phyloP scores from a whole-genome alignment of 1,140 invertebrate genomes.

The Sarcophaga peregrina region DNA sequence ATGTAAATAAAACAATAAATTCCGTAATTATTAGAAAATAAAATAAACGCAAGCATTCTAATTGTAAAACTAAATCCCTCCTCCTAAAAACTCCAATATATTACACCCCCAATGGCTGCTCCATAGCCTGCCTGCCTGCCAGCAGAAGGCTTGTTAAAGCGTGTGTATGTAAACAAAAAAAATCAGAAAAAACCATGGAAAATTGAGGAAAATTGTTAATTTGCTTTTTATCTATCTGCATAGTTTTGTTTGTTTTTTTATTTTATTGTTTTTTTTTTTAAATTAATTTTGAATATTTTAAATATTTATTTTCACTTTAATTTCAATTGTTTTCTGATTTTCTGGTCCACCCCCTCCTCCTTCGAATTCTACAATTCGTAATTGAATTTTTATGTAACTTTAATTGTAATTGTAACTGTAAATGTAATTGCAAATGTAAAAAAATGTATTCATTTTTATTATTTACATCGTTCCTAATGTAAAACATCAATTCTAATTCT shows the following conservation, averaged over 20 bases:
- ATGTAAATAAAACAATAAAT: constrained; percentile 6
- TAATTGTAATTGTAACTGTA: neutral
- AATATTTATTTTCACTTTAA: too few species aligned
- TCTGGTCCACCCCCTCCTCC: too few species aligned
- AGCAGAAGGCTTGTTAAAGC: too few species aligned
- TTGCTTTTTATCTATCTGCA: neutral
- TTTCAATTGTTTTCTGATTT: too few species aligned
- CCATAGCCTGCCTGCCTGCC: too few species aligned
- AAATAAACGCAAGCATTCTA: neutral
- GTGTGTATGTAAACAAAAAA: too few species aligned
- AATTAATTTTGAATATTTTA: too few species aligned
- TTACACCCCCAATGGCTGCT: too few species aligned
- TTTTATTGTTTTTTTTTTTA: neutral
- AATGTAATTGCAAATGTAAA: neutral
- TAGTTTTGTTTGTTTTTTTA: neutral
- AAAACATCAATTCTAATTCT: neutral
- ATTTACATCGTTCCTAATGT: constrained; percentile 12
- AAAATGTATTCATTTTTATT: neutral
- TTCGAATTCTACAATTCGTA: too few species aligned
- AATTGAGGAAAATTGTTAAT: neutral
- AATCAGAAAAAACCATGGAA: neutral
- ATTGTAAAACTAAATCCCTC: neutral
- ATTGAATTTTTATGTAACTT: too few species aligned
- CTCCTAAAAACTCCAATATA: too few species aligned
- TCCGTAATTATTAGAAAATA: neutral